Evolutionary conservation across 2,113 vertebrate genomes (phyloP).

Genomic region (Mellivora capensis): DNA sequence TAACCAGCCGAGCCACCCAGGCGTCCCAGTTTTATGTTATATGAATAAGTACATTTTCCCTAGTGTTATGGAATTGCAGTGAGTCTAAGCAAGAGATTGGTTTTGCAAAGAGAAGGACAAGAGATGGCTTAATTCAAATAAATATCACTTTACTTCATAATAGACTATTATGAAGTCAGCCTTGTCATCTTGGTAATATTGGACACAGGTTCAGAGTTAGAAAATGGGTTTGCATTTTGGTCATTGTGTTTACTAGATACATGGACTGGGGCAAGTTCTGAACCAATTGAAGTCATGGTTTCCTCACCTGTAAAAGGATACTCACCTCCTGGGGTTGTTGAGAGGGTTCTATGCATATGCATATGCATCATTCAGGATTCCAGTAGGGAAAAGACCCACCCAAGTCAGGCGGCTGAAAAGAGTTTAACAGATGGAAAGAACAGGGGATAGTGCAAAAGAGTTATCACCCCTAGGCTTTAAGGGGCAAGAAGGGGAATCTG

Average conservation of each 20-base stretch:
- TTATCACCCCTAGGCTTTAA: background rate
- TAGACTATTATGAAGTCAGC: conserved; percentile 20
- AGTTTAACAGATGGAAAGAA: background rate
- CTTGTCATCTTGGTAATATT: background rate
- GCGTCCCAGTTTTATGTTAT: background rate
- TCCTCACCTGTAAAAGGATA: background rate
- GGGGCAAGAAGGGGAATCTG: background rate
- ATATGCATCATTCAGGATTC: background rate
- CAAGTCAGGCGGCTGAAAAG: background rate
- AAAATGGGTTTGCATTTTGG: background rate
- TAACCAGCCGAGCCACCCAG: too few species aligned
- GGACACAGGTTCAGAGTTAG: background rate
- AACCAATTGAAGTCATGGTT: background rate
- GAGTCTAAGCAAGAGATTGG: background rate
- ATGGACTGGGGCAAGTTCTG: background rate
- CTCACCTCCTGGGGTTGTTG: background rate
- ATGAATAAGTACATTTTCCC: background rate
- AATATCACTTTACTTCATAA: background rate
- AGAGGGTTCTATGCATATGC: background rate
- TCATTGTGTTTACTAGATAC: background rate
- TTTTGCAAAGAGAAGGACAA: background rate
- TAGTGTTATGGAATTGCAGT: background rate
- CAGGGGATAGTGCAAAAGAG: background rate
- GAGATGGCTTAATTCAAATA: background rate
- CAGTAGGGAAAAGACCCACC: background rate